phyloP scores from a whole-genome alignment of 2,888 invertebrate genomes.

The Pseudococcus longispinus region DNA sequence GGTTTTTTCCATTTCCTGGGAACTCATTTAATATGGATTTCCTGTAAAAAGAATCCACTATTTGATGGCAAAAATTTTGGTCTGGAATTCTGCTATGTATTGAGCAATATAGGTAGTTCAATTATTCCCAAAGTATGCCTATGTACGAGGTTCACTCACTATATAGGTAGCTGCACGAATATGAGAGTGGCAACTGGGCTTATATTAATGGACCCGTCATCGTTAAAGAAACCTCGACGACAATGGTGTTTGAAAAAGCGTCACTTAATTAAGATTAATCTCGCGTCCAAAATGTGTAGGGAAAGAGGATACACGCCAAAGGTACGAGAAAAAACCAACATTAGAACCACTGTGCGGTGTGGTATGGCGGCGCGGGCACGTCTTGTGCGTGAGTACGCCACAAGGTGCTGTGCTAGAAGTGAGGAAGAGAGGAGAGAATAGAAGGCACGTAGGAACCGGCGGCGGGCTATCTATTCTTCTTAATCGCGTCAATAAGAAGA shows the following conservation, averaged over 20 bases:
- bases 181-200: background rate
- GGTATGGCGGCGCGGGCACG: background rate
- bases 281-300: background rate
- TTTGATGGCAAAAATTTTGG: background rate
- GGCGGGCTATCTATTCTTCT: constrained; percentile 55
- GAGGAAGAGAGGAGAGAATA: background rate
- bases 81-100: background rate
- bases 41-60: background rate
- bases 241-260: constrained; percentile 31
- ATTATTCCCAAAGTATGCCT: background rate
- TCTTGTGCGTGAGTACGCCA: background rate
- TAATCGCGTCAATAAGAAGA: constrained; percentile 57
- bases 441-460: background rate
- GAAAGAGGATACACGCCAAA: background rate
- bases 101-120: background rate
- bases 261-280: constrained; percentile 34
- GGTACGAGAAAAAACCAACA: constrained; percentile 14
- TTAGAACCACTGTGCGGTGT: constrained; percentile 5
- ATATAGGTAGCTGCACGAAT: background rate
- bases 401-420: background rate
- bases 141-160: background rate
- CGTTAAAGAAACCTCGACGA: background rate
- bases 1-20: background rate
- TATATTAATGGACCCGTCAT: constrained; percentile 26
- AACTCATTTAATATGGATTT: background rate